These are phyloP conservation scores for Vombatus ursinus DNA, from an alignment of 2,113 vertebrate species.

Conservation along the genomic window DNA sequence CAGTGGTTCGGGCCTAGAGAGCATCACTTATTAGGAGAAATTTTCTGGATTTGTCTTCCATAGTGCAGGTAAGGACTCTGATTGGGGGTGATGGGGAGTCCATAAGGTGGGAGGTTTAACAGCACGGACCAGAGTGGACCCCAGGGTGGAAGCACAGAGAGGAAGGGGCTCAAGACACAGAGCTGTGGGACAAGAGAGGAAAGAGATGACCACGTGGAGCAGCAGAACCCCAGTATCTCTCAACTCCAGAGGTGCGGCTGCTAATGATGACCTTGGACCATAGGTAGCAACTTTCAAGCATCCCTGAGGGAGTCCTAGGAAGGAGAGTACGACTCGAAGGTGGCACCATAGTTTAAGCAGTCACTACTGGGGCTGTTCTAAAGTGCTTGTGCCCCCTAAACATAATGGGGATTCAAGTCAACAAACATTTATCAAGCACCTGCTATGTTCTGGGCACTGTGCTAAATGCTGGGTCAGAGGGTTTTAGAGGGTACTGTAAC, in stretches of 20 bases:
- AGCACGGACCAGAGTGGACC: background rate
- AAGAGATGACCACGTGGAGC: background rate
- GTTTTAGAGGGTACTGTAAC: background rate
- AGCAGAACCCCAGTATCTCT: background rate
- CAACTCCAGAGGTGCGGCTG: background rate
- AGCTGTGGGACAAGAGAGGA: background rate
- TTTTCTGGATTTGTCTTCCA: background rate
- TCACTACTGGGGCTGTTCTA: no score
- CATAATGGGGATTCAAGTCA: no score
- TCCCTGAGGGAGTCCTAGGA: no score
- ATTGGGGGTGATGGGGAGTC: background rate
- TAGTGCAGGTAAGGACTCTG: background rate
- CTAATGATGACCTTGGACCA: background rate
- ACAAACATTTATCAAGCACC: no score
- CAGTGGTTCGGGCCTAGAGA: background rate
- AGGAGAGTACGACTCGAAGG: no score
- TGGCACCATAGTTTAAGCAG: no score
- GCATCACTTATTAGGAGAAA: background rate
- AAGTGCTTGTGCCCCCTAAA: no score
- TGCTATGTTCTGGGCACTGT: no score
- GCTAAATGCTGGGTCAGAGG: no score
- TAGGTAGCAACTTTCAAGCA: no score
- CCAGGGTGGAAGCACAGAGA: background rate
- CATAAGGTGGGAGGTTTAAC: background rate
- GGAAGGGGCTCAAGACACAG: background rate